Evolutionary conservation across 1,140 invertebrate genomes (phyloP).

Genomic region (Drosophila parvula): DNA sequence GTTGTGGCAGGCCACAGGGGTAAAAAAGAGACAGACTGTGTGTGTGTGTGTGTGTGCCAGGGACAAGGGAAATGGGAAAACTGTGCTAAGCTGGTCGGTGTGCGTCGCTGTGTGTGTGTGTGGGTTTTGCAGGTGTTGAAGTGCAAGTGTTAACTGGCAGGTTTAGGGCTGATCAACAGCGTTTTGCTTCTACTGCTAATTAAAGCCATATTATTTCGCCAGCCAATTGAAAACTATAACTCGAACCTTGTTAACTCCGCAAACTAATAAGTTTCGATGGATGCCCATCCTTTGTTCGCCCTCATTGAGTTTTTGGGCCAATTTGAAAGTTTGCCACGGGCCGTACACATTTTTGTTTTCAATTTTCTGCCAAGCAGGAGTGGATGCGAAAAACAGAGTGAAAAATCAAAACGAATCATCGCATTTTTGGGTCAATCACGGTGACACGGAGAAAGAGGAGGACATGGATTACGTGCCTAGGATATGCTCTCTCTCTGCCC

Average conservation of each 20-base stretch:
- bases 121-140: constrained; percentile 44
- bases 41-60: not conserved
- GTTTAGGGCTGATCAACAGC: constrained; percentile 41
- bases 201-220: constrained; percentile 22
- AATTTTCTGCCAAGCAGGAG: constrained; percentile 42
- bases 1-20: constrained; percentile 47
- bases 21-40: constrained; percentile 22
- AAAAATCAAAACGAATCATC: constrained; percentile 80
- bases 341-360: constrained; percentile 71
- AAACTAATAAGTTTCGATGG: constrained; percentile 17
- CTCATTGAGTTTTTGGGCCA: constrained; percentile 40
- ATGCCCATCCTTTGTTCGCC: constrained; percentile 17
- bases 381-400: constrained; percentile 32
- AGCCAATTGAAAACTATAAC: constrained; percentile 11
- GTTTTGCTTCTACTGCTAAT: constrained; percentile 22
- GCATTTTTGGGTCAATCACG: constrained; percentile 78
- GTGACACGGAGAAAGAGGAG: constrained; percentile 39
- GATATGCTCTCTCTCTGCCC: constrained; percentile 37
- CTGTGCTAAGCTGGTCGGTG: constrained; percentile 35
- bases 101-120: constrained; percentile 6
- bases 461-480: constrained; percentile 66
- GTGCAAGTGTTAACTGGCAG: constrained; percentile 65
- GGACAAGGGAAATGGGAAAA: constrained; percentile 24
- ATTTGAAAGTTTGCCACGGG: constrained; percentile 45
- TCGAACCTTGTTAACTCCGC: constrained; percentile 1